Evolutionary conservation across 1,140 invertebrate species (phyloP), one percentile per base, ranked within the genome.

Genomic region (Halyomorpha halys): DNA sequence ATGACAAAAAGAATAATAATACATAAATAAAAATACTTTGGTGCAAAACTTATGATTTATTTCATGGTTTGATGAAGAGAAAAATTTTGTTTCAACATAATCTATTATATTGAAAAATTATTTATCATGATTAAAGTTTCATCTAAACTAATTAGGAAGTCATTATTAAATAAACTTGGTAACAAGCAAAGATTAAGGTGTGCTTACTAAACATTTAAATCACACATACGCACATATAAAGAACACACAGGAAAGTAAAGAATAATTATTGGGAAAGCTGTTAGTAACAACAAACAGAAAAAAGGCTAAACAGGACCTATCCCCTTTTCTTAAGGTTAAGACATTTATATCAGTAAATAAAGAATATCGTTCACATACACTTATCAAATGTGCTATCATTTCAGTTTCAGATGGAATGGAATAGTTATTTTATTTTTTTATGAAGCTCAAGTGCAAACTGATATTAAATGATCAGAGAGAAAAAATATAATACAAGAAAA

Each of bases 401-500:
- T 60, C 59, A 39, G 34, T 44, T 39, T 60, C 59, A 60, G 3
- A n/a, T 56, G n/a, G 21, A 60, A 60, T 13, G 16, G 15, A 39
- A 25, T 11, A 39, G 13, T 60, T 34, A 39, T 39, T 60, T 60
- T 16, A 51, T 51, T 51, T 51, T 23, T 23, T 21, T 23, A 16
- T 56, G 53, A 56, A 56, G 53, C 23, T 56, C 6, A 56, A 56
- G 53, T 60, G 27, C 39, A 39, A 39, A 39, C 27, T 34, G 16
- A 60, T 18, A 45, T 59, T 18, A 53, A 56, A 59, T 56, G n/a
- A 59, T 65, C 25, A 44, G 25, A 65, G 23, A 59, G 25, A 64
- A 27, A 59, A 65, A 62, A 61, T 30, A 25, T 23, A 25, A 18
- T 27, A 49, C 18, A 56, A 39, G 15, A 65, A 51, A 47, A 16